These are phyloP conservation scores for Gambusia yucatana DNA, from an alignment of 2,797 vertebrate genomes.

Conservation along the genomic window DNA sequence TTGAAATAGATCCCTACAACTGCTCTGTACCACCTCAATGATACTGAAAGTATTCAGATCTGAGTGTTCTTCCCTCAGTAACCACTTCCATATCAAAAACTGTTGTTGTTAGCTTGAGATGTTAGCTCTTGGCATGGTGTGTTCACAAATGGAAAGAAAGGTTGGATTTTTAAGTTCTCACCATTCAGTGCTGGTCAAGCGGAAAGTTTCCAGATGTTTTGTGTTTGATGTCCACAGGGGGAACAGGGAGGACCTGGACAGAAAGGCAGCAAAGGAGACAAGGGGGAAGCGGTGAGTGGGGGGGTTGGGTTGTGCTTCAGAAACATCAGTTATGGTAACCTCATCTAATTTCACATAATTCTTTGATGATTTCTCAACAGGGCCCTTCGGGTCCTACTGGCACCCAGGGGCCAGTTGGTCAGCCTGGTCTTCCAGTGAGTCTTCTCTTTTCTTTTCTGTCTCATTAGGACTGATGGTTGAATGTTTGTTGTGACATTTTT, in stretches of 20 bases:
- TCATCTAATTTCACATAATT: slow-evolving; percentile 18
- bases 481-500: not conserved
- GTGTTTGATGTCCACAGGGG: slow-evolving; percentile 81
- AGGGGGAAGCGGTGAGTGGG: slow-evolving; percentile 92
- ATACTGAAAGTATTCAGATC: not conserved
- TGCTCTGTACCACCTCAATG: not conserved
- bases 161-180: not conserved
- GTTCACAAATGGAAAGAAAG: not conserved
- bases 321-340: not conserved
- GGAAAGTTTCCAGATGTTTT: not conserved
- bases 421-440: slow-evolving; percentile 85
- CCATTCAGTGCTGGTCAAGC: not conserved
- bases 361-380: slow-evolving; percentile 65
- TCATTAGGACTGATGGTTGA: not conserved
- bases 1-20: not conserved
- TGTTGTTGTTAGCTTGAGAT: not conserved
- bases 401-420: slow-evolving; percentile 91
- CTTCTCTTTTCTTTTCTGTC: not conserved
- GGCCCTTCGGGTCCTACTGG: slow-evolving; percentile 91
- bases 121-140: not conserved
- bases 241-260: slow-evolving; percentile 95
- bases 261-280: slow-evolving; percentile 97
- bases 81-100: not conserved
- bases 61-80: not conserved
- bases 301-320: not conserved